These are phyloP conservation scores for Oreochromis niloticus DNA, from an alignment of 2,113 vertebrate species.

Conservation along the genomic window DNA sequence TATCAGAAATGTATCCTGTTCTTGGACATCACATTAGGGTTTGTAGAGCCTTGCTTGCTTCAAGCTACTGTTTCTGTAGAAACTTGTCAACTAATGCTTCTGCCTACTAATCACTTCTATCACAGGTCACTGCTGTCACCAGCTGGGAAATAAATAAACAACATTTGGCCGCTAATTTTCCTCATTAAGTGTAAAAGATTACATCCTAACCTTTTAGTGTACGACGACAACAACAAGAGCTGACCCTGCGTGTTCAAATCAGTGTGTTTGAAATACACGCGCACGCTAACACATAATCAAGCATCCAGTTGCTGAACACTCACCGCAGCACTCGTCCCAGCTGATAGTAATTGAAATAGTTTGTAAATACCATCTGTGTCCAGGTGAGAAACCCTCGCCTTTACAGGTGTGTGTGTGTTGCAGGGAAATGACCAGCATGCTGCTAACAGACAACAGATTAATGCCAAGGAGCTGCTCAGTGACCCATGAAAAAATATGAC, in stretches of 20 bases:
- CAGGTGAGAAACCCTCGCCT: conserved; percentile 36
- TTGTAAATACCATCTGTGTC: conserved; percentile 50
- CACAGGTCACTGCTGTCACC: neutral
- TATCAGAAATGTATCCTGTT: neutral
- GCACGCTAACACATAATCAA: neutral
- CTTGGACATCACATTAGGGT: neutral
- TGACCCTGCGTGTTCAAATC: neutral
- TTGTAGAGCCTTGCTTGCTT: neutral
- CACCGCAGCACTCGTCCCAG: neutral
- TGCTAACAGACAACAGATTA: conserved; percentile 36
- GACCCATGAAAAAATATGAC: conserved; percentile 43
- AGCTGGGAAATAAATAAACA: neutral
- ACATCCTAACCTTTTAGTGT: neutral
- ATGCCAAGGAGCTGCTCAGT: conserved; percentile 31
- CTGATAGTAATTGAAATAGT: conserved; percentile 36
- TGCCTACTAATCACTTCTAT: neutral
- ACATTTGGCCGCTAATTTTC: neutral
- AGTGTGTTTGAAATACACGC: neutral
- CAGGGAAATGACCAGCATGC: conserved; percentile 24
- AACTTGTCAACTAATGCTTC: neutral
- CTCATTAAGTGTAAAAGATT: neutral
- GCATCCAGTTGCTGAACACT: neutral
- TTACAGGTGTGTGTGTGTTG: conserved; percentile 15
- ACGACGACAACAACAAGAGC: neutral
- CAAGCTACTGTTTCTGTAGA: neutral